These are phyloP conservation scores for Oscarella lobularis DNA, from an alignment of 37 sponge, comb jelly and placozoan species.

Conservation along the genomic window DNA sequence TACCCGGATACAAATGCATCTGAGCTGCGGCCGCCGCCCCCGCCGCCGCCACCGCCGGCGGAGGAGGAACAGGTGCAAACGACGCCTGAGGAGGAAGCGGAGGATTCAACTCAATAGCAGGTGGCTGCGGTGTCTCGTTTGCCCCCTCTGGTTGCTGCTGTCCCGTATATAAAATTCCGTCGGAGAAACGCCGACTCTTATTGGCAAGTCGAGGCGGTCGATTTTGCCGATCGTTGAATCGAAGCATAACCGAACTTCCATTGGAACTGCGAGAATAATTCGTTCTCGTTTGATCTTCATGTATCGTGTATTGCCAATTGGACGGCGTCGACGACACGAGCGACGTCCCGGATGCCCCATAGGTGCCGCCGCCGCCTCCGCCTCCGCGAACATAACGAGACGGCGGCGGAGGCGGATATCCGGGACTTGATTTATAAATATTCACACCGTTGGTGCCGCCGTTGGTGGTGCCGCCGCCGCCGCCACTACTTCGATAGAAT, in stretches of 20 bases:
- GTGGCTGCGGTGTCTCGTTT: no score
- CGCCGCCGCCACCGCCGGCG: not conserved
- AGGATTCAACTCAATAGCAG: no score
- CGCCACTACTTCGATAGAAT: not conserved
- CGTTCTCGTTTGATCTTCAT: not conserved
- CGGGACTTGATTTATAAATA: no score
- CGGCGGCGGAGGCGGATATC: not conserved
- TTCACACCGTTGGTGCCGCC: no score
- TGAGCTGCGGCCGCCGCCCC: not conserved
- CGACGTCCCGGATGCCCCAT: not conserved
- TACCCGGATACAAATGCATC: not conserved
- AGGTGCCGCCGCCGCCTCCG: not conserved
- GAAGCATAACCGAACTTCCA: not conserved
- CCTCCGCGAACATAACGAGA: not conserved
- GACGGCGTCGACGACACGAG: not conserved
- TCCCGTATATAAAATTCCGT: not conserved
- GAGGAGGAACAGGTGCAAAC: no score
- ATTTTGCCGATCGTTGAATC: not conserved
- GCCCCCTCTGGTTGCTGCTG: no score
- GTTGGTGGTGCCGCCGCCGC: not conserved
- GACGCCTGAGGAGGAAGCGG: no score
- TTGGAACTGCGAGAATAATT: not conserved
- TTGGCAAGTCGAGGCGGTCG: not conserved
- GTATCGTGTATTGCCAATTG: not conserved
- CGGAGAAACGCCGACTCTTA: constrained; percentile 1